Evolutionary conservation across 1,140 invertebrate species (phyloP).

Genomic region (Scaptomyza graminum): DNA sequence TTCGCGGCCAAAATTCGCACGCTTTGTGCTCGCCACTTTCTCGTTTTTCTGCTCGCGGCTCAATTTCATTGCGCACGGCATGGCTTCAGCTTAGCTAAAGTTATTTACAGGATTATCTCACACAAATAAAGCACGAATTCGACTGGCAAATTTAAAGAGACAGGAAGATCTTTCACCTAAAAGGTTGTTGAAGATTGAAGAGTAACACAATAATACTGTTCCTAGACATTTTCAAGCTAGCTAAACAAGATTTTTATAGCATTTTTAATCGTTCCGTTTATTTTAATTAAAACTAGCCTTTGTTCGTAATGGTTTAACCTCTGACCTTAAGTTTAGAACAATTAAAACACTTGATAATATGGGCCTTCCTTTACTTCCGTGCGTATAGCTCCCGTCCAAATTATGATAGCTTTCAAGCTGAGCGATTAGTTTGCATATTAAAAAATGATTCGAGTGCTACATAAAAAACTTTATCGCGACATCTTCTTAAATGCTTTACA

Average conservation of each 20-base stretch:
- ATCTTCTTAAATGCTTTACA: background rate
- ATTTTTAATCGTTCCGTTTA: too few relatives aligned
- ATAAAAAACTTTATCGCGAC: background rate
- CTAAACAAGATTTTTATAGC: too few relatives aligned
- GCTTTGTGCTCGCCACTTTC: conserved; percentile 7
- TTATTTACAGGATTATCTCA: conserved; percentile 41
- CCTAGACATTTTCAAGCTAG: too few relatives aligned
- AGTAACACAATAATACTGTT: background rate
- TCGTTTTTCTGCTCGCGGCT: conserved; percentile 11
- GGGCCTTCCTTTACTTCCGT: too few relatives aligned
- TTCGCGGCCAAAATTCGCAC: background rate
- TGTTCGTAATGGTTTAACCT: background rate
- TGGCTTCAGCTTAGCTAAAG: too few relatives aligned
- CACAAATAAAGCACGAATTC: conserved; percentile 70
- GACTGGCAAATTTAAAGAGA: conserved; percentile 25
- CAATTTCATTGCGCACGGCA: conserved; percentile 12
- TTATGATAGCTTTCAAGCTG: too few relatives aligned
- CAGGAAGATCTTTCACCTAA: background rate
- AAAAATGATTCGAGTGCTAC: background rate
- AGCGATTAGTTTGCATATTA: background rate
- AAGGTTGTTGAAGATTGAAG: background rate
- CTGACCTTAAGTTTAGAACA: too few relatives aligned
- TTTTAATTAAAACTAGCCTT: too few relatives aligned
- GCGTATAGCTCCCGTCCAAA: too few relatives aligned
- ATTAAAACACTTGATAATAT: too few relatives aligned